Conservation (phyloP, 2,113 vertebrate species). For the Dendropsophus ebraccatus region DNA sequence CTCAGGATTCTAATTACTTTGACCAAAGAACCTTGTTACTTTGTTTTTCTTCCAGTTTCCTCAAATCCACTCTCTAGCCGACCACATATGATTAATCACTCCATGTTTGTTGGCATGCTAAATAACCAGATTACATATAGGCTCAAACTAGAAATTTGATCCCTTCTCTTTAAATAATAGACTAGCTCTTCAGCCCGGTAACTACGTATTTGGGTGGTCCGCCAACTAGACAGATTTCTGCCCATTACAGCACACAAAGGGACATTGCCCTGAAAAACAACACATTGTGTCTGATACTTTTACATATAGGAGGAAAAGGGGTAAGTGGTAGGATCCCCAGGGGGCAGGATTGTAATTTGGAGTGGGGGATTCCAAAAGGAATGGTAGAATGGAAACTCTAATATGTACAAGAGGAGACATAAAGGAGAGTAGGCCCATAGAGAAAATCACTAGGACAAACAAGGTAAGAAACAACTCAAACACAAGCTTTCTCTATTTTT, state of each 20-base stretch:
- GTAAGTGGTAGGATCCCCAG: background rate
- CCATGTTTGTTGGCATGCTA: conserved; percentile 18
- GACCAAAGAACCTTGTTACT: background rate
- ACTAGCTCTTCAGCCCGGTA: conserved; percentile 1
- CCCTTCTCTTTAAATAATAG: conserved; percentile 11
- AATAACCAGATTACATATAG: conserved; percentile 27
- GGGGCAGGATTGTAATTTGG: background rate
- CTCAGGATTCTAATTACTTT: background rate
- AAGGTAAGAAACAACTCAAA: background rate
- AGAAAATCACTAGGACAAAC: background rate
- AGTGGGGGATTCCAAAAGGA: background rate
- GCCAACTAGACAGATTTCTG: background rate
- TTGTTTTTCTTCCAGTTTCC: conserved; percentile 21
- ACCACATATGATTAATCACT: conserved; percentile 35
- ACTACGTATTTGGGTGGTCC: conserved; percentile 36
- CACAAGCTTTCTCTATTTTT: background rate
- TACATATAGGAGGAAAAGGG: background rate
- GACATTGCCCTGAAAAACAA: background rate
- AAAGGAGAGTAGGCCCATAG: background rate
- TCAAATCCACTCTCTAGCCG: background rate
- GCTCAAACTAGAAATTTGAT: conserved; percentile 7
- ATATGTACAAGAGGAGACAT: background rate
- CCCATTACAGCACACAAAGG: background rate
- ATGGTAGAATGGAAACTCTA: background rate
- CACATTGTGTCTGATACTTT: conserved; percentile 6